phyloP scores from a whole-genome alignment of 2,113 vertebrate species.

The Tautogolabrus adspersus region DNA sequence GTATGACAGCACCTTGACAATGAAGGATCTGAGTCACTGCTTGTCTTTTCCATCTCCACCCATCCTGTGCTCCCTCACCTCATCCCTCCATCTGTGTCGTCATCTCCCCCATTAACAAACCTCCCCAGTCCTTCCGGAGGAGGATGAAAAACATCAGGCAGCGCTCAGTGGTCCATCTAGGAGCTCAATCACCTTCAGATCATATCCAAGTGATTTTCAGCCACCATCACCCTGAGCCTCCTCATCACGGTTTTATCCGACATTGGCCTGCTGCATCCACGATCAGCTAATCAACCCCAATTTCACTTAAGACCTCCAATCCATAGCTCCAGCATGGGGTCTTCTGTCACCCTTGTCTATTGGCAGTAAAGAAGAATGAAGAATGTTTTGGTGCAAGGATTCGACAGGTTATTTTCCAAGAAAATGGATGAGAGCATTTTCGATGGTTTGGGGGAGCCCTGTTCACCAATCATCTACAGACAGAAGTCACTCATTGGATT shows the following conservation, averaged over 20 bases:
- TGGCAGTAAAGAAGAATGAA: too few relatives aligned
- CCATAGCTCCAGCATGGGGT: too few relatives aligned
- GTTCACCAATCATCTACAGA: too few relatives aligned
- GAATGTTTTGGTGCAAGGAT: too few relatives aligned
- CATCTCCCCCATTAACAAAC: constrained; percentile 37
- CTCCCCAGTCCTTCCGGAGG: constrained; percentile 34
- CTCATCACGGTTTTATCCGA: constrained; percentile 48
- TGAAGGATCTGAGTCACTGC: constrained; percentile 32
- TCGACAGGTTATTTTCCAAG: too few relatives aligned
- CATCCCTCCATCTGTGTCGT: constrained; percentile 47
- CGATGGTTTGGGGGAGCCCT: too few relatives aligned
- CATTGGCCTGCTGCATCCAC: constrained; percentile 24
- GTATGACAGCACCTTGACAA: constrained; percentile 31
- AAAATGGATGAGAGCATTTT: too few relatives aligned
- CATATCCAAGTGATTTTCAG: constrained; percentile 46
- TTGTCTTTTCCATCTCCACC: constrained; percentile 24
- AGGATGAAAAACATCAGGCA: constrained; percentile 54
- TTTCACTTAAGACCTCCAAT: constrained; percentile 39
- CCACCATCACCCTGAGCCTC: constrained; percentile 38
- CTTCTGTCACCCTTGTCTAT: too few relatives aligned
- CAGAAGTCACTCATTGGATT: too few relatives aligned
- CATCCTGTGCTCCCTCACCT: constrained; percentile 43
- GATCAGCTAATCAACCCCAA: constrained; percentile 41
- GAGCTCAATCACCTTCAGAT: constrained; percentile 70
- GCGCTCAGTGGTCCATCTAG: constrained; percentile 56